Base-by-base conservation (phyloP, 2,888 invertebrate genomes). In the Ornithoptera alexandrae region DNA sequence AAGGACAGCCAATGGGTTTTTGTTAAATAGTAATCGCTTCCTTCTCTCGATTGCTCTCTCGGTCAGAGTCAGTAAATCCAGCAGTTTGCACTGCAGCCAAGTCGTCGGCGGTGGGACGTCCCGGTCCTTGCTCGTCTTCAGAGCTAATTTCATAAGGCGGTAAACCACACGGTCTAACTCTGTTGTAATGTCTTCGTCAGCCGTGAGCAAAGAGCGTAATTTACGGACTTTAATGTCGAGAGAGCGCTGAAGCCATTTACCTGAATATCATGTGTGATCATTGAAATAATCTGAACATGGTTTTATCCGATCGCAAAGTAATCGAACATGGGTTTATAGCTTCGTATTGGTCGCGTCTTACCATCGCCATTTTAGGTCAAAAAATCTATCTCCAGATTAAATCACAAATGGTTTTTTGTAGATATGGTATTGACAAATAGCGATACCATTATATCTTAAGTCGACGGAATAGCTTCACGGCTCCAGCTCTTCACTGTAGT, bases 71-170 rank as follows among this genome's bases (percentile, higher is more conserved):
- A 92, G 81, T 1, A 92, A 75, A 65, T 91, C 91, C 1, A 89
- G 77, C 46, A 92, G 78, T 74, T 91, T 92, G 76, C 81, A 84
- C 72, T 90, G 87, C 81, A 91, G 81, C 92, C 92, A 92, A 57
- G 76, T 80, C 0, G 85, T 74, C 0, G 88, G 83, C 1, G 87
- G 86, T 0, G 87, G 84, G 0, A 74, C 72, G 18, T 78, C 76
- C 7, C 78, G 79, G 1, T 77, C 75, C 68, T 69, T 82, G 53
- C 86, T 84, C 2, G 80, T 81, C 10, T 78, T 78, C 2, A 89
- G 75, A 0, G 91, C 88, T 15, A 92, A 73, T 76, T 87, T 88
- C 86, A 89, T 85, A 2, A 92, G 84, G 18, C 84, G 82, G 72
- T 89, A 89, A 7, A 90, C 84, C 4, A 91, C 83, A 17, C 78